These are phyloP conservation scores for Centrocercus urophasianus DNA, from an alignment of 2,113 vertebrate species.

Conservation along the genomic window DNA sequence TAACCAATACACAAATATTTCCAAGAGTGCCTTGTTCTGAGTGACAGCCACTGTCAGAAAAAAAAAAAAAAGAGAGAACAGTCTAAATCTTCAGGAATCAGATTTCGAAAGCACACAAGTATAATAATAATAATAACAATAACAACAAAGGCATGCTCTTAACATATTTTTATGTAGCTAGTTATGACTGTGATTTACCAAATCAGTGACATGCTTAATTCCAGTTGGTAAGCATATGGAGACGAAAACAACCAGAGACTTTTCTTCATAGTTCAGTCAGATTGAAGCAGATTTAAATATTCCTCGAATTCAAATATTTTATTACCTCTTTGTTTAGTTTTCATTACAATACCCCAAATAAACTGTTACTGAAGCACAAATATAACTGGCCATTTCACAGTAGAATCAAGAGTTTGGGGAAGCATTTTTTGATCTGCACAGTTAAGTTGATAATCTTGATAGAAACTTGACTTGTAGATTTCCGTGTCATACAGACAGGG, in stretches of 20 bases:
- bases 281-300: background rate
- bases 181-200: background rate
- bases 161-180: background rate
- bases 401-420: background rate
- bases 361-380: background rate
- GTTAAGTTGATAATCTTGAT: background rate
- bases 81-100: background rate
- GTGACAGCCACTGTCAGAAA: background rate
- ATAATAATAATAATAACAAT: background rate
- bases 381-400: background rate
- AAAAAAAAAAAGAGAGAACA: background rate
- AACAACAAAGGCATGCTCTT: background rate
- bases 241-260: background rate
- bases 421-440: background rate
- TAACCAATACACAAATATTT: background rate
- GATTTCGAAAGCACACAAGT: background rate
- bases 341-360: background rate
- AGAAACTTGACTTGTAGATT: background rate
- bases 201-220: background rate
- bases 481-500: background rate
- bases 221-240: background rate
- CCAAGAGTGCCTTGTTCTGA: background rate
- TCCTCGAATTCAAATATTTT: background rate
- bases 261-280: background rate
- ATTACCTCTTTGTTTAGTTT: background rate